Base-by-base conservation (phyloP, 2,797 vertebrate genomes). In the Cottoperca gobio region DNA sequence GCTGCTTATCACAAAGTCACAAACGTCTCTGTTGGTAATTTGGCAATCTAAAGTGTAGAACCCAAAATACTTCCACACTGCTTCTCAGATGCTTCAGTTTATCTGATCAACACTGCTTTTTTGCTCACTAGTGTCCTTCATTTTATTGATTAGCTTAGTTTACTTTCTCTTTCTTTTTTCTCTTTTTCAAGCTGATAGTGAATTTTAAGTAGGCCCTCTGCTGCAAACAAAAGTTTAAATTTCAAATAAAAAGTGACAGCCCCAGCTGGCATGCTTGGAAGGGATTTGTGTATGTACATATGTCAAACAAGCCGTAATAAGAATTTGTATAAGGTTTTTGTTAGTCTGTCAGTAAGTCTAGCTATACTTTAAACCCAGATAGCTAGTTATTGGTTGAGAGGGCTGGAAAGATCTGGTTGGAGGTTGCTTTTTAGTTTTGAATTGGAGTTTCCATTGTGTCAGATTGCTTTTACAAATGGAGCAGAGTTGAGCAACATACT, bases 401-500 rank as follows among this genome's bases (percentile, higher is more conserved):
- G 33, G 69, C 16, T 58, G 26, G 50, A 68, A 37, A 65, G 40
- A 66, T 17, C 4, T 46, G 58, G 57, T 42, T 7, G n/a, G 42
- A 14, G 68, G 60, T 45, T 24, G 21, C 9, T 11, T 65, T 55
- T 3, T 28, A 63, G 17, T 61, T 63, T 33, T 75, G 24, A 76
- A 58, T 42, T 39, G 52, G 42, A 53, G 54, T 70, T 71, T 60
- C 28, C 37, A 13, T 73, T 58, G 33, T 63, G 45, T 70, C 67
- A n/a, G 48, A 63, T 53, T 62, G 48, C 49, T 53, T 66, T 71
- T 55, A 58, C 40, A 64, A 68, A 72, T 39, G 35, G 28, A 70
- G 40, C 19, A 7, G 53, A 63, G 45, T 50, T 10, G 3, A 76
- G 61, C 60, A 5, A 66, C 61, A 63, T 80, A 45, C 40, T 65